Evolutionary conservation across 2,797 vertebrate species (phyloP), one percentile per base, ranked within the genome.

Genomic region (Rhinichthys osculus): DNA sequence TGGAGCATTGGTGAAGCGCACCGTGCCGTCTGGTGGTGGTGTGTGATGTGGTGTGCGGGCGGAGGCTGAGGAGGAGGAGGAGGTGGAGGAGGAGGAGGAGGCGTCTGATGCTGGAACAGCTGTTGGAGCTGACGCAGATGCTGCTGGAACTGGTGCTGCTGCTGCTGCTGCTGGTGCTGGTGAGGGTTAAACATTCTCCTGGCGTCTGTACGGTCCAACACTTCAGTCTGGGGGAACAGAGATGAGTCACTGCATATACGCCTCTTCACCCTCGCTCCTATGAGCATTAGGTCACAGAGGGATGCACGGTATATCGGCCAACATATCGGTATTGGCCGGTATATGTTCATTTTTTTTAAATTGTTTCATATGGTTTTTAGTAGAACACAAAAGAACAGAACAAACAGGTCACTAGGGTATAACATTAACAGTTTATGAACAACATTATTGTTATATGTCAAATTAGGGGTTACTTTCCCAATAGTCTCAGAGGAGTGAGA

Each of bases 111-210:
- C 83, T 96, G 96, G 84, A 95, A 95, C 85, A 96, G 94, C 90
- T 96, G 96, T 33, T 96, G 95, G 7, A 96, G 92, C 87, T 96
- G 96, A 85, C 95, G 93, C 85, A 96, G 92, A 78, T 96, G 95
- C 87, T 96, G 96, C 62, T 96, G 96, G 78, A 96, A 93, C 91
- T 97, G 95, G 9, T 95, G 94, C 3, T 96, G 42, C 2, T 96
- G 96, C 50, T 96, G 92, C 17, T 80, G 78, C 23, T 91, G 96
- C 0, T 94, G 96, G 57, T 94, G 95, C 90, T 96, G 97, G 91
- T 97, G 97, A 86, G 95, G 95, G 85, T 96, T 96, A 87, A 96
- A 96, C 95, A 96, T 96, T 16, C 78, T 96, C 21, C 78, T 91
- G 92, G 70, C 14, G 67, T 79, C 40, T 74, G 81, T 1, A 4